These are phyloP conservation scores for Apostichopus californicus DNA, from an alignment of 35 echinoderm and acorn worm species.

Conservation along the genomic window DNA sequence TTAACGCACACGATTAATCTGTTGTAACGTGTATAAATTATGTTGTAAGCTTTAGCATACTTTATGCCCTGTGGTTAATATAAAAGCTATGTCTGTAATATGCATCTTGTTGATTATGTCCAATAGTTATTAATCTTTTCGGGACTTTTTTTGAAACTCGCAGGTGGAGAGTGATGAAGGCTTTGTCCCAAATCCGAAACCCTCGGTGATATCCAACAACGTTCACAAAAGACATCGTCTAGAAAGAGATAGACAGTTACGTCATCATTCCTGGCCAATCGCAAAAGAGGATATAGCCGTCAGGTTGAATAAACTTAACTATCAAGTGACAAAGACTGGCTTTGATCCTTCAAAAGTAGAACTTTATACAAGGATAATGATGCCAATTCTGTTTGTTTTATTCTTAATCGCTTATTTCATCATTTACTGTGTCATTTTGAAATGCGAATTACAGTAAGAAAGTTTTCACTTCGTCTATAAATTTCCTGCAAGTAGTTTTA, in stretches of 20 bases:
- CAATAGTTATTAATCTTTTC: too few species aligned
- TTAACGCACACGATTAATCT: background rate
- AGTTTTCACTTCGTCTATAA: too few species aligned
- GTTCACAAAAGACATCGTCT: background rate
- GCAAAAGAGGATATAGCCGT: background rate
- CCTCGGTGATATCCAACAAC: background rate
- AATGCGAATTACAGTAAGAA: background rate
- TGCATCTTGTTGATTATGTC: background rate
- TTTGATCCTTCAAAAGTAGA: conserved; percentile 9
- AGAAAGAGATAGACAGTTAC: background rate
- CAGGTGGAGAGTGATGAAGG: background rate
- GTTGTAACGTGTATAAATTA: background rate
- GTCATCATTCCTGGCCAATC: conserved; percentile 30
- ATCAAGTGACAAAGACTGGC: background rate
- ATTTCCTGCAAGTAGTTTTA: too few species aligned
- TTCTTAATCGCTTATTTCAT: background rate
- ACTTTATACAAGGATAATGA: conserved; percentile 6
- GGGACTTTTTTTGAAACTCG: background rate
- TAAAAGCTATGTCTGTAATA: background rate
- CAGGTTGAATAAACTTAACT: background rate
- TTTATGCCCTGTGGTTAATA: too few species aligned
- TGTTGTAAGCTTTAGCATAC: background rate
- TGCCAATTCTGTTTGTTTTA: background rate
- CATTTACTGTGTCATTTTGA: background rate
- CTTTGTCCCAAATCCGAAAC: background rate